Conservation (phyloP, 2,797 vertebrate genomes). For the Podargus strigoides region DNA sequence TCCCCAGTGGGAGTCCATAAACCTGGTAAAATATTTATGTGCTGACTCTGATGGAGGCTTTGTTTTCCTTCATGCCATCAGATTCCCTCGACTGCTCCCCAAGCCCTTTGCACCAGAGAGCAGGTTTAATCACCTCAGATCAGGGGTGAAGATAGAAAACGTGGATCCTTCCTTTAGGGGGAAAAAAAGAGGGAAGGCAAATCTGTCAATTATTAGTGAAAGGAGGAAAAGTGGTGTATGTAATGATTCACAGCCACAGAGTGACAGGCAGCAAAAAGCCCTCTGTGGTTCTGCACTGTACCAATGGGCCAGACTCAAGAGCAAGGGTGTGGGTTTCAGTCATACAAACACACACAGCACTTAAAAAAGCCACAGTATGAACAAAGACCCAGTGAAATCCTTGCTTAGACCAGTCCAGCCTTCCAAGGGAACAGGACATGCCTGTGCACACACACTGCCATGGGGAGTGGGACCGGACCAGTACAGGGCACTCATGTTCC, state of each 20-base stretch:
- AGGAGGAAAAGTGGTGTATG: background rate
- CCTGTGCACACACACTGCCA: background rate
- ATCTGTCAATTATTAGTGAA: background rate
- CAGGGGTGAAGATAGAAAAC: background rate
- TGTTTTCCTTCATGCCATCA: background rate
- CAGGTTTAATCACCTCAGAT: background rate
- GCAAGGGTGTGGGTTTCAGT: background rate
- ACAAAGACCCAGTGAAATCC: background rate
- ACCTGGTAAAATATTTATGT: conserved; percentile 49
- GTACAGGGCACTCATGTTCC: rapidly evolving
- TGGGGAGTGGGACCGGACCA: background rate
- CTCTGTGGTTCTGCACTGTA: background rate
- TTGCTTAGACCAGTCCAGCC: background rate
- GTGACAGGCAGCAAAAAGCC: background rate
- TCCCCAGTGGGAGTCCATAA: background rate
- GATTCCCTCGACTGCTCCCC: background rate
- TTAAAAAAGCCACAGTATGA: background rate
- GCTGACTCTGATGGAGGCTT: background rate
- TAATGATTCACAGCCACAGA: background rate
- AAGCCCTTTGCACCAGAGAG: background rate
- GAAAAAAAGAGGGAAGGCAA: background rate
- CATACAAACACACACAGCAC: background rate
- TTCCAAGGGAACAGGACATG: background rate
- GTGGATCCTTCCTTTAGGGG: background rate
- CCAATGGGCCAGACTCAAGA: rapidly evolving